These are phyloP conservation scores for Gallinago stenura DNA, from an alignment of 2,797 vertebrate species.

Conservation along the genomic window DNA sequence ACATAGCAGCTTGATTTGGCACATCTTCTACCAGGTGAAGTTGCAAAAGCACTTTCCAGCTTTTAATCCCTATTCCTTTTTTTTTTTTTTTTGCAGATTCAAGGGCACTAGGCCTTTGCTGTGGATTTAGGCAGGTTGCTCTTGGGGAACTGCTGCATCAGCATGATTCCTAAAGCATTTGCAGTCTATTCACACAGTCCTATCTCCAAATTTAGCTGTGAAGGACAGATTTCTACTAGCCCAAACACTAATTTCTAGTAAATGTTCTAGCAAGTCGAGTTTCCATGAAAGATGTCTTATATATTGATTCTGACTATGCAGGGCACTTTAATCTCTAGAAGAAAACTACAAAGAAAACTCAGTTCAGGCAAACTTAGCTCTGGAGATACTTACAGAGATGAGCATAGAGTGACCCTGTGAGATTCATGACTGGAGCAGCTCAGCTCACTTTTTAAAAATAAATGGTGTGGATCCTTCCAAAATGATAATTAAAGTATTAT, in stretches of 20 bases:
- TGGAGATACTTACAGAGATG: background rate
- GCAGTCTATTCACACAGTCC: background rate
- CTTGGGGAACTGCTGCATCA: accelerated
- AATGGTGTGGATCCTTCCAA: background rate
- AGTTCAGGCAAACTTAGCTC: background rate
- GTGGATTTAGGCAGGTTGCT: background rate
- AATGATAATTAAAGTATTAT: background rate
- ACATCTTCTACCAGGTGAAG: background rate
- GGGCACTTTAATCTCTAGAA: background rate
- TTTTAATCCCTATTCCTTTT: background rate
- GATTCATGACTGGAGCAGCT: background rate
- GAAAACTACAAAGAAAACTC: background rate
- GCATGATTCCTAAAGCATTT: background rate
- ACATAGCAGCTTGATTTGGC: background rate
- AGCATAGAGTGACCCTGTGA: background rate
- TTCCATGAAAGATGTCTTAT: background rate
- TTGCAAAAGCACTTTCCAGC: background rate
- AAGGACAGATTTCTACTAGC: background rate
- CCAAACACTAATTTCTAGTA: background rate
- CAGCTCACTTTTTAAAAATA: background rate
- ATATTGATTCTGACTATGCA: background rate
- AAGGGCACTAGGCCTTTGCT: background rate
- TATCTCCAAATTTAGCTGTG: background rate
- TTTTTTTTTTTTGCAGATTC: background rate
- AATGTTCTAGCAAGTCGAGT: background rate